Evolutionary conservation across 2,113 vertebrate species (phyloP).

Genomic region (Pseudois nayaur): DNA sequence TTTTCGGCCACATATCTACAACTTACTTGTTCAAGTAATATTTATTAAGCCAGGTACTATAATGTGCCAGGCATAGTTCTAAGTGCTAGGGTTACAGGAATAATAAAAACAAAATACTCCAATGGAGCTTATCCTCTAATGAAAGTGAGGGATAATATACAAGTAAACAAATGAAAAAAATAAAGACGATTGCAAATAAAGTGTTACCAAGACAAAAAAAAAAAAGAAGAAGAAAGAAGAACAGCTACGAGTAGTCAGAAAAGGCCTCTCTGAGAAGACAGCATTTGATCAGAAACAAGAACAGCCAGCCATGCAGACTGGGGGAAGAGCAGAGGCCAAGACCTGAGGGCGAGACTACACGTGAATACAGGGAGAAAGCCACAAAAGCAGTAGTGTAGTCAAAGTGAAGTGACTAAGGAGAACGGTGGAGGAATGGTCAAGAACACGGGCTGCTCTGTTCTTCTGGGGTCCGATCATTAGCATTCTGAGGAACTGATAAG

Average conservation of each 20-base stretch:
- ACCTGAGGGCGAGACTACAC: background rate
- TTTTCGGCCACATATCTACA: background rate
- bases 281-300: background rate
- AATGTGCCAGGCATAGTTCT: background rate
- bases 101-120: background rate
- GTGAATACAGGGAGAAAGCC: background rate
- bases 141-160: background rate
- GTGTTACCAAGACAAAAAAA: background rate
- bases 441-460: background rate
- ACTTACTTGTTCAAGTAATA: background rate
- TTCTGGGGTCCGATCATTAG: background rate
- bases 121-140: background rate
- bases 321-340: background rate
- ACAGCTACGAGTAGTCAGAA: background rate
- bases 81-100: background rate
- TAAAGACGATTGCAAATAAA: background rate
- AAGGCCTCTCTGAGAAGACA: background rate
- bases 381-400: background rate
- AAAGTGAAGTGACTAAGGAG: background rate
- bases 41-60: background rate
- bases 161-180: background rate
- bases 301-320: background rate
- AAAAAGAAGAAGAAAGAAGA: background rate
- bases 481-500: background rate
- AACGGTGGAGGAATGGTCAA: background rate